phyloP scores from a whole-genome alignment of 2,888 invertebrate species.

The Leucoptera coffeella region DNA sequence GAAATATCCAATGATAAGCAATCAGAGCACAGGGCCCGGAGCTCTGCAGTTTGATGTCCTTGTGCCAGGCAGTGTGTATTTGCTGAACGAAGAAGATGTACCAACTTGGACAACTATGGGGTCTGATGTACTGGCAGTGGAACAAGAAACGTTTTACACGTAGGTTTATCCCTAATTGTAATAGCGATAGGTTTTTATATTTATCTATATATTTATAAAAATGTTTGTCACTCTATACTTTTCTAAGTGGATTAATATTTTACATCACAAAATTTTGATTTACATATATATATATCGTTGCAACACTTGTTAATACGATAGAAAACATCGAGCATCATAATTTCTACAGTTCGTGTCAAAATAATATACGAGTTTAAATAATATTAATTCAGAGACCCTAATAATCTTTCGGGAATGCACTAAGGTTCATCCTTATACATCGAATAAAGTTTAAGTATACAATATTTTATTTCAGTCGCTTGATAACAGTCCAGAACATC shows the following conservation, averaged over 20 bases:
- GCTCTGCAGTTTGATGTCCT: constrained; percentile 41
- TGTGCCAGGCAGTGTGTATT: constrained; percentile 54
- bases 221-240: too few species aligned
- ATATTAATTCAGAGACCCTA: background rate
- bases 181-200: too few species aligned
- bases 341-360: too few species aligned
- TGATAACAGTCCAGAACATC: constrained; percentile 55
- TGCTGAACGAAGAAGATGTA: constrained; percentile 63
- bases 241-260: too few species aligned
- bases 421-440: too few species aligned
- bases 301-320: too few species aligned
- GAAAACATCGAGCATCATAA: too few species aligned
- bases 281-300: too few species aligned
- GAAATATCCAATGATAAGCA: constrained; percentile 55
- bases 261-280: too few species aligned
- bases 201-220: too few species aligned
- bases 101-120: constrained; percentile 63
- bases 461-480: constrained; percentile 25
- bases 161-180: too few species aligned
- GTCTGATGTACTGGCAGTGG: constrained; percentile 56
- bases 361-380: too few species aligned
- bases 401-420: background rate
- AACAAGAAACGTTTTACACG: constrained; percentile 53
- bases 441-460: background rate
- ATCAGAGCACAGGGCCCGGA: constrained; percentile 59